These are phyloP conservation scores for Andrena minutula DNA, from an alignment of 2,888 invertebrate genomes.

Conservation along the genomic window DNA sequence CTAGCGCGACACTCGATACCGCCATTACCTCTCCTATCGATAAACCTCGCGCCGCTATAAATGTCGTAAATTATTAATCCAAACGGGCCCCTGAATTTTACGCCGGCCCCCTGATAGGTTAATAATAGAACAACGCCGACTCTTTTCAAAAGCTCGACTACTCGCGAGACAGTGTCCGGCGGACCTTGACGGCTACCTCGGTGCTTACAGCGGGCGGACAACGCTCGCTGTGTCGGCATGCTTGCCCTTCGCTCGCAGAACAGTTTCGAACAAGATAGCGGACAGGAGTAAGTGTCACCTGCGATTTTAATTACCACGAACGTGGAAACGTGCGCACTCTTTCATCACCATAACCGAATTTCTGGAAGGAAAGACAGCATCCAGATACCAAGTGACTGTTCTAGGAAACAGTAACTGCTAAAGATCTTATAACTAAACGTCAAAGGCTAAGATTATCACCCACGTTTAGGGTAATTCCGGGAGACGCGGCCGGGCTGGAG, in stretches of 20 bases:
- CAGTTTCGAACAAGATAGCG: slow-evolving; percentile 50
- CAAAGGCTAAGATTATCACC: no score
- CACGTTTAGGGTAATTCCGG: no score
- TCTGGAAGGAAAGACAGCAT: background rate
- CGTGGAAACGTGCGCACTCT: slow-evolving; percentile 9
- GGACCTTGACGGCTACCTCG: slow-evolving; percentile 58
- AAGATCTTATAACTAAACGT: no score
- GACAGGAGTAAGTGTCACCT: slow-evolving; percentile 35
- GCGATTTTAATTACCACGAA: slow-evolving; percentile 13
- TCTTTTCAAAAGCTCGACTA: background rate
- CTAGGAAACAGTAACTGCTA: no score
- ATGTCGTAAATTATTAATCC: slow-evolving; percentile 25
- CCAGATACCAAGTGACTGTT: no score
- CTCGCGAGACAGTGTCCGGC: slow-evolving; percentile 38
- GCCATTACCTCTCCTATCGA: slow-evolving; percentile 40
- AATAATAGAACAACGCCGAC: slow-evolving; percentile 31
- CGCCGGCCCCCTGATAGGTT: slow-evolving; percentile 7
- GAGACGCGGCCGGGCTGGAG: no score
- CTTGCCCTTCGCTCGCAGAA: slow-evolving; percentile 57
- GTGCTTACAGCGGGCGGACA: slow-evolving; percentile 42
- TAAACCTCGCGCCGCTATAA: slow-evolving; percentile 14
- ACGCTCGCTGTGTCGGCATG: slow-evolving; percentile 47
- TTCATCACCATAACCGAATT: background rate
- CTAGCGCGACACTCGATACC: slow-evolving; percentile 47
- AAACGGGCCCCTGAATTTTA: background rate